Evolutionary conservation across 37 sponge, comb jelly and placozoan genomes (phyloP), one percentile per base, ranked within the genome.

Genomic region (Amphimedon queenslandica): DNA sequence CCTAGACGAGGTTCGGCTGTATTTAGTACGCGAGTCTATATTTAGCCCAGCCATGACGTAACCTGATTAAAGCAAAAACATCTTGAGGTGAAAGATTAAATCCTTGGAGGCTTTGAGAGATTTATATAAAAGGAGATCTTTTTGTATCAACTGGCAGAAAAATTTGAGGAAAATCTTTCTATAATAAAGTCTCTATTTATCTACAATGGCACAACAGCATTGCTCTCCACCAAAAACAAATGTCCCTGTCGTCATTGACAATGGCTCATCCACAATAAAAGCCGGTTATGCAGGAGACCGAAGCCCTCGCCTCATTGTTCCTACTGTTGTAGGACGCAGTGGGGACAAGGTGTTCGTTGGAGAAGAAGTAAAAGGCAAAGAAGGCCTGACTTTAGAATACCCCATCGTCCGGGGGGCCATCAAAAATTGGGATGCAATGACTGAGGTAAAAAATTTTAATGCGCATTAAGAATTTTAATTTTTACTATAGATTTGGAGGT

Each of bases 361-460:
- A 11, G 21, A 60, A 25, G 61, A 11, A 5, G 28, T 60, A 13
- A 60, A 37, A 20, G 29, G 40, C 16, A 10, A 11, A 23, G 37
- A 4, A 10, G 92, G 95, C 86, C 92, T 95, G 36, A 95, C 96
- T 42, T 83, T 99, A 77, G 95, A 99, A 83, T 93, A 95, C 85
- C 96, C 96, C 81, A 95, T 99, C 84, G 93, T 90, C 78, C 99
- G 94, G 77, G 99, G 99, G 38, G 93, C 93, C 82, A 96, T 99
- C 67, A 95, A 93, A 77, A 95, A 99, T 94, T 99, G 99, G 99
- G 99, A 99, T 75, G 96, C 95, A 70, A 99, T 99, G 99, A 96
- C 93, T 86, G 93, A 99, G 88, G 94, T 92, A 67, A 69, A 66
- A 38, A 32, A 4, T 61, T 18, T 0, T 10, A 4, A 39, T 69